Evolutionary conservation across 2,113 vertebrate species (phyloP).

Genomic region (Tragelaphus scriptus): DNA sequence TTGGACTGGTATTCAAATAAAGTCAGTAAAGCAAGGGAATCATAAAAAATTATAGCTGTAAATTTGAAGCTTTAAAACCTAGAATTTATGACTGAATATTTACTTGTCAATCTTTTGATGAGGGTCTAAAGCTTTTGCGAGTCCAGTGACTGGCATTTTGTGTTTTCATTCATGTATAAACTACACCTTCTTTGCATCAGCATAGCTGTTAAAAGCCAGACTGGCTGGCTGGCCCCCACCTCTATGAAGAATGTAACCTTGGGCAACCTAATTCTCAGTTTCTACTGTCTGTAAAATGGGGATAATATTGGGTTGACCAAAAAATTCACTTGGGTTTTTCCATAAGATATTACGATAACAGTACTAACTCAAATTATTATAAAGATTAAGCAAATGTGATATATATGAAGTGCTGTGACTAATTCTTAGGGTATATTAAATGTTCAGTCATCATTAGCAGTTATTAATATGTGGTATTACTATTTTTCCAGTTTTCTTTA

Average conservation of each 20-base stretch:
- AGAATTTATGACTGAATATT: neutral
- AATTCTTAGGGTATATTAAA: neutral
- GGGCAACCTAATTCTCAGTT: neutral
- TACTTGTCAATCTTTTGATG: neutral
- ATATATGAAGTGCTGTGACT: neutral
- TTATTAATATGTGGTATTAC: neutral
- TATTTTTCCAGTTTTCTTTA: neutral
- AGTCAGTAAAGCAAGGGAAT: slow-evolving; percentile 10
- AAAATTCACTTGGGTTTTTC: neutral
- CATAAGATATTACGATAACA: neutral
- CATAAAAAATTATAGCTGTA: neutral
- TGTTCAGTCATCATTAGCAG: neutral
- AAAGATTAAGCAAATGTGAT: neutral
- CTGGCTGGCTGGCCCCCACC: neutral
- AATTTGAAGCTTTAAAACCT: neutral
- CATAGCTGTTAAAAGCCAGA: neutral
- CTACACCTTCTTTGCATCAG: neutral
- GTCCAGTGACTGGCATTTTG: neutral
- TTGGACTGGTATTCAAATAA: neutral
- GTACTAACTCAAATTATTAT: neutral
- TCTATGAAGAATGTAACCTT: neutral
- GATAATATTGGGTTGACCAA: neutral
- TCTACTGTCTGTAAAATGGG: neutral
- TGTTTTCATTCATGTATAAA: neutral
- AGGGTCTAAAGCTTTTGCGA: neutral